Base-by-base conservation (phyloP, 2,888 invertebrate genomes). In the Drosophila anomalata region DNA sequence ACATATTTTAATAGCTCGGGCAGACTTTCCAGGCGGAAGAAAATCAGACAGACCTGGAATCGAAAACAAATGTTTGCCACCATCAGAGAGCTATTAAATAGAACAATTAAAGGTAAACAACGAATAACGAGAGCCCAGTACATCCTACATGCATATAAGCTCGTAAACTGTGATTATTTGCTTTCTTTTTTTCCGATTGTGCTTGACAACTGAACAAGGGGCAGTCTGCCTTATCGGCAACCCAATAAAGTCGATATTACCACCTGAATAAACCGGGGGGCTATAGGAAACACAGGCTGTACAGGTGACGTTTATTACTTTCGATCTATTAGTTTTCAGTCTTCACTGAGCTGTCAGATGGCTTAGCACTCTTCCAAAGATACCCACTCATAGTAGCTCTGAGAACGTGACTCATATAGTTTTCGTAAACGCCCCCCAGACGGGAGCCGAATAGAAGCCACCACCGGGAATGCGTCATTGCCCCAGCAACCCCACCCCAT, bases 391-490 rank as follows among this genome's bases (percentile, higher is more conserved):
- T 29, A 29, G 29, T 29, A 29, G 9, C 29, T 29, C 29, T 22
- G 14, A 46, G 14, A 7, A 6, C 24, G 24, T 51, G 62, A 63
- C 14, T 63, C 62, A 62, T 29, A 20, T 9, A 9, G 7, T 14
- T 9, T 29, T 33, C 14, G 22, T 11, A 24, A n/a, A 44, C 42
- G 52, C 26, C 44, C 24, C n/a, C 53, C 53, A 36, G 36, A 36
- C 36, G n/a, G 36, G 36, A 36, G 36, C 14, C 44, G 9, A 17
- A 26, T 41, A 22, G 42, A 44, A 33, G 44, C 47, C 44, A 54
- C 58, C 68, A 54, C 69, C 58, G 41, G 54, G 69, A 61, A 65
- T 59, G 66, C 62, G 66, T 71, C 71, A 68, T 47, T 24, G 12
- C 17, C 11, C 11, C 41, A 17, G 14, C 5, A 9, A 2, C 41